These are phyloP conservation scores for Ammodytes marinus DNA, from an alignment of 2,113 vertebrate genomes.

Conservation along the genomic window DNA sequence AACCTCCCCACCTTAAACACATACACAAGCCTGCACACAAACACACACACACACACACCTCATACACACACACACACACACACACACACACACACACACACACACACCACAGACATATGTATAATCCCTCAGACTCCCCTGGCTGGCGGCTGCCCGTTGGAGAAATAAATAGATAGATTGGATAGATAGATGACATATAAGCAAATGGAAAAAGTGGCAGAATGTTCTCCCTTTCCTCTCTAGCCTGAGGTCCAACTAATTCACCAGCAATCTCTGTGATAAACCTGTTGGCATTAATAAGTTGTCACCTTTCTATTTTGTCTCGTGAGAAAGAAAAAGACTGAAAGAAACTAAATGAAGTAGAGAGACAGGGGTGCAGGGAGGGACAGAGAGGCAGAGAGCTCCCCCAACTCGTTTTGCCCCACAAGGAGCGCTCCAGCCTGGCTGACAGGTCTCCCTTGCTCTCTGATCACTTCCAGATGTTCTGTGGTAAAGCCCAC, in stretches of 20 bases:
- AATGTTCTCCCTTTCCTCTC: conserved; percentile 38
- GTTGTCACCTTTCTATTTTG: conserved; percentile 26
- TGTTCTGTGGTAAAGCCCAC: conserved; percentile 75
- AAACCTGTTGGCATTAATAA: conserved; percentile 27
- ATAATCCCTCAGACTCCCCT: conserved; percentile 50
- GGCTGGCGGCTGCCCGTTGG: conserved; percentile 27
- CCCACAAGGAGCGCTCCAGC: conserved; percentile 59
- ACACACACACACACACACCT: conserved; percentile 56
- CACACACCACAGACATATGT: conserved; percentile 47
- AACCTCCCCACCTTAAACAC: conserved; percentile 61
- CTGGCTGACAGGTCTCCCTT: conserved; percentile 77
- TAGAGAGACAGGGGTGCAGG: conserved; percentile 1
- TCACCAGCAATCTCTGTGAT: conserved; percentile 37
- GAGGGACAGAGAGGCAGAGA: conserved; percentile 63
- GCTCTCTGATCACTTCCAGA: conserved; percentile 83
- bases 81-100: conserved; percentile 66
- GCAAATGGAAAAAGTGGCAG: conserved; percentile 41
- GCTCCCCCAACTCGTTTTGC: conserved; percentile 52
- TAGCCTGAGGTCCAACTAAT: conserved; percentile 35
- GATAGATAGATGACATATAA: conserved; percentile 24
- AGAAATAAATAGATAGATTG: conserved; percentile 63
- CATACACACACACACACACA: conserved; percentile 66
- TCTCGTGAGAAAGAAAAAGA: conserved; percentile 25
- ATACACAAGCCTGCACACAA: conserved; percentile 57
- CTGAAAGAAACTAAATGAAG: conserved; percentile 30